A percentile compares a stretch with the other conserved stretches of the same genome.
Evolutionary conservation across 2,797 vertebrate genomes (phyloP).

Genomic region (Chelidonichthys spinosus): DNA sequence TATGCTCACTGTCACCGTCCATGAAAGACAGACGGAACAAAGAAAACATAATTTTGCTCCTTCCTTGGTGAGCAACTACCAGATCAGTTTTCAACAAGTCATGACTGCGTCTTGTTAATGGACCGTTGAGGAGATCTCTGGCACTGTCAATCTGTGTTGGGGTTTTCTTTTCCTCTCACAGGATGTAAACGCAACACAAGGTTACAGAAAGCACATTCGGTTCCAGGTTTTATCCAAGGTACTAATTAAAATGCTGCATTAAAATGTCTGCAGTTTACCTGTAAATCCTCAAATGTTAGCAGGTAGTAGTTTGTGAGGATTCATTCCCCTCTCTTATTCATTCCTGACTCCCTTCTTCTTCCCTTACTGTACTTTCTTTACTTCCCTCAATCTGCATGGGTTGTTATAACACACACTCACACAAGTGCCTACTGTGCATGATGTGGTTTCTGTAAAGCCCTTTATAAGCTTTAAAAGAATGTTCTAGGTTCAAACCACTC

Average conservation of each 20-base stretch:
- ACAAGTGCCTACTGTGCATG: constrained; percentile 45
- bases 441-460: constrained; percentile 72
- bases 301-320: constrained; percentile 54
- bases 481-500: constrained; percentile 61
- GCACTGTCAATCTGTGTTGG: constrained; percentile 12
- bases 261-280: constrained; percentile 17
- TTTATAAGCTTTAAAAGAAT: constrained; percentile 75
- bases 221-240: constrained; percentile 31
- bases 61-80: background rate
- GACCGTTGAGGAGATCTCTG: constrained; percentile 13
- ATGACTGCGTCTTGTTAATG: constrained; percentile 29
- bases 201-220: constrained; percentile 21
- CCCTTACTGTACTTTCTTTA: constrained; percentile 34
- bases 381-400: constrained; percentile 59
- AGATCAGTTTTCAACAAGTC: constrained; percentile 56
- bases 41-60: constrained; percentile 6
- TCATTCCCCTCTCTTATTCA: constrained; percentile 36
- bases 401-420: constrained; percentile 48
- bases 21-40: constrained; percentile 14
- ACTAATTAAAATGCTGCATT: constrained; percentile 54
- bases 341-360: constrained; percentile 20
- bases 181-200: background rate
- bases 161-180: constrained; percentile 2
- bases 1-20: constrained; percentile 1
- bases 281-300: constrained; percentile 34